phyloP scores from a whole-genome alignment of 2,888 invertebrate species.

The Tromatobia lineatoria region DNA sequence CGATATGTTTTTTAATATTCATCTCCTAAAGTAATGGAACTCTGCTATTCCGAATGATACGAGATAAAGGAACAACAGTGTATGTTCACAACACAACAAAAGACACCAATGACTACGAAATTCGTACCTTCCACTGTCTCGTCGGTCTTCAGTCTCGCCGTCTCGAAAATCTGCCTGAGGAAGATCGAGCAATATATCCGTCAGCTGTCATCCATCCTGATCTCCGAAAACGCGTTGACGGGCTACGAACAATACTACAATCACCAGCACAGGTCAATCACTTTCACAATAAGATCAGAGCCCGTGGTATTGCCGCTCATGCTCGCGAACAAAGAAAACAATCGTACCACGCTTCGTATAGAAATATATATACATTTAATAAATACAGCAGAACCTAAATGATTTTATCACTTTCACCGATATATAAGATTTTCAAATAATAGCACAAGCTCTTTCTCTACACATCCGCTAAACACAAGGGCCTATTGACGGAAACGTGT shows the following conservation, averaged over 20 bases:
- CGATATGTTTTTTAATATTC: no score
- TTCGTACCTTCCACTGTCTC: conserved; percentile 78
- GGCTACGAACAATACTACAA: conserved; percentile 51
- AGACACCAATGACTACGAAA: not conserved
- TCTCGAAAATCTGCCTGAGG: conserved; percentile 66
- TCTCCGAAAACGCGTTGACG: conserved; percentile 63
- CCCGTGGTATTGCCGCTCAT: conserved; percentile 49
- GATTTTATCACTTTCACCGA: not conserved
- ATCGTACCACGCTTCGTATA: not conserved
- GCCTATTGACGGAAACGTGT: conserved; percentile 1
- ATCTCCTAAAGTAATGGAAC: no score
- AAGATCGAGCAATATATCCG: conserved; percentile 77
- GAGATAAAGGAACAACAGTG: not conserved
- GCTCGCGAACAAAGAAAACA: conserved; percentile 37
- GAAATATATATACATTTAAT: conserved; percentile 5
- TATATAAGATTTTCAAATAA: not conserved
- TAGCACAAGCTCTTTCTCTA: not conserved
- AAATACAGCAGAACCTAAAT: not conserved
- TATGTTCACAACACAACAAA: not conserved
- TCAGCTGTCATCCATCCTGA: conserved; percentile 78
- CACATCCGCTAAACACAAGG: conserved; percentile 1
- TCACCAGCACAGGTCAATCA: conserved; percentile 64
- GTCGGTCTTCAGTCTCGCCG: conserved; percentile 73
- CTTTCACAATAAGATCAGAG: conserved; percentile 34
- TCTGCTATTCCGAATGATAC: no score